Evolutionary conservation across 2,797 vertebrate genomes (phyloP), one percentile per base, ranked within the genome.

Genomic region (Gymnothorax reevesii): DNA sequence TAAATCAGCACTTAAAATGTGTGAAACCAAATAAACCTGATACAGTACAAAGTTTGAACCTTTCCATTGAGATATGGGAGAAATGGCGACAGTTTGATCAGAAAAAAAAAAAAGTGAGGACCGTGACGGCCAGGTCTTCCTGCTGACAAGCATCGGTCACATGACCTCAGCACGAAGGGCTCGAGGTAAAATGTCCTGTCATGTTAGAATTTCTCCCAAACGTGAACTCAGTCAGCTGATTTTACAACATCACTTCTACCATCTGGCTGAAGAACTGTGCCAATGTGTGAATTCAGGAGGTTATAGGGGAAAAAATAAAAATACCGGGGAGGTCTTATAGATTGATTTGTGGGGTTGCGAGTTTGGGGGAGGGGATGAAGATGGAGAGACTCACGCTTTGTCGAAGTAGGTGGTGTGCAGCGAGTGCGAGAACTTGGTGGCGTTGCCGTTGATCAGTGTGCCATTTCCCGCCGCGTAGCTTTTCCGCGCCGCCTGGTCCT

Each of bases 401-500:
- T 99, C 97, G 0, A 97, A 99, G 95, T 98, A 99, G 60, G 98
- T 97, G 0, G 97, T 97, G 60, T 98, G 98, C 62, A 97, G 95
- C 2, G 97, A 93, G 89, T 98, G 97, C 20, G 98, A 96, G 94
- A 98, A 98, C 94, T 99, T 99, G 15, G 96, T 95, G 88, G 96
- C 93, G 84, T 94, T 97, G 92, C 97, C 94, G 91, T 97, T 94
- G 86, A 96, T 87, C 87, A 97, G 95, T 89, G 91, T 95, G 86
- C 97, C 90, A 0, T 97, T 97, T 92, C 96, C 97, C 88, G 96
- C 94, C 90, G 96, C 87, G 88, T 96, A 98, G 88, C 94, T 97
- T 92, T 98, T 99, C 86, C 97, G 95, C 20, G 97, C 97, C 0
- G 97, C 96, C 93, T 99, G 98, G 94, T 99, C 98, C 96, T 99